Evolutionary conservation across 2,888 invertebrate genomes (phyloP), one percentile per base, ranked within the genome.

Genomic region (Drosophila macrospina): DNA sequence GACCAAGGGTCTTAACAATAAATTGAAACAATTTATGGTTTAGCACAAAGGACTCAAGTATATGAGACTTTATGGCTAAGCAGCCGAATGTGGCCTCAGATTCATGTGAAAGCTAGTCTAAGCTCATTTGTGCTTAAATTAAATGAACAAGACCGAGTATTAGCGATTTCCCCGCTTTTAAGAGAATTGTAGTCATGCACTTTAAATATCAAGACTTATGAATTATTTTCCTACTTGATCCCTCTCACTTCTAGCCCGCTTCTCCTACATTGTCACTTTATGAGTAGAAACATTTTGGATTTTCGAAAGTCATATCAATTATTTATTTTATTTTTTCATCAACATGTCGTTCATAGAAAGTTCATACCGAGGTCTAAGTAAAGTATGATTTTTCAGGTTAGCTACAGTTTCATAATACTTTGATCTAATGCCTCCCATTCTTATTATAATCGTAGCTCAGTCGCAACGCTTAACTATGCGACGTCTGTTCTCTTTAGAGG

Each of bases 11-110:
- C 77, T 62, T 60, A 72, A 60, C 78, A 62, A 74, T 74, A 74
- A 74, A 74, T 74, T 78, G 65, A 66, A 74, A 50, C 60, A 63
- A 66, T 75, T 75, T 75, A 74, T 74, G 57, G 42, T 10, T 48
- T 59, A 13, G 42, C 34, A n/a, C 50, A 39, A 59, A 26, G 47
- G 39, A 24, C 39, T 48, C 26, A 11, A 30, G 30, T 42, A 44
- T 61, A 61, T 61, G 36, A 61, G 36, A 61, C 60, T 54, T 61
- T 61, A 61, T 61, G 34, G 28, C 20, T 16, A 11, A 11, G 16
- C 34, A 28, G 44, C 15, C 8, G 44, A 24, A 54, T 54, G 52
- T 54, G 30, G 20, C 10, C 10, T 30, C 30, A 54, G 32, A 54
- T 20, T 52, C 20, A 30, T 32, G 10, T 36, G 28, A 45, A 47